Percentiles rank a stretch among this genome's conserved stretches.
Evolutionary conservation across 2,797 vertebrate species (phyloP).

Genomic region (Myotis daubentonii): DNA sequence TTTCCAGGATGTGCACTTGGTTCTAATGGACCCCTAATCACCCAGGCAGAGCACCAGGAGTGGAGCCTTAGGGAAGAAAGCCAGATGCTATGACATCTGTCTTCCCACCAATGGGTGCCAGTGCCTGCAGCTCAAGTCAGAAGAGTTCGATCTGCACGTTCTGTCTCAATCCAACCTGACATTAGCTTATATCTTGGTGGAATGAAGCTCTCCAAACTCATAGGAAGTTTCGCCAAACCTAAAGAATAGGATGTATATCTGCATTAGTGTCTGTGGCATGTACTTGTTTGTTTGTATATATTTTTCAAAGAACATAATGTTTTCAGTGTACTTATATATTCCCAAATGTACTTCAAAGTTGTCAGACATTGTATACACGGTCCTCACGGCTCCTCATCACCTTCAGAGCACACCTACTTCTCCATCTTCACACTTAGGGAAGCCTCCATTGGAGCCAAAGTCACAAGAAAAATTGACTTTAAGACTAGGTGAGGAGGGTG

Average conservation of each 20-base stretch:
- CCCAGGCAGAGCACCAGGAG: background rate
- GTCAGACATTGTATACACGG: background rate
- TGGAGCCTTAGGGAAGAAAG: background rate
- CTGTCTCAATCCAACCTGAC: conserved; percentile 35
- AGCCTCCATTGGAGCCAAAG: background rate
- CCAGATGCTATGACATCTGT: conserved; percentile 20
- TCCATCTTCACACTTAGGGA: background rate
- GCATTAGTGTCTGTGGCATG: background rate
- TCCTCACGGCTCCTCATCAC: background rate
- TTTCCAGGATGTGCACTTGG: conserved; percentile 57
- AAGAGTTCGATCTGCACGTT: conserved; percentile 46
- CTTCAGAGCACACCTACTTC: background rate
- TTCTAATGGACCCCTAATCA: conserved; percentile 60
- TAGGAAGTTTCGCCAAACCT: conserved; percentile 22
- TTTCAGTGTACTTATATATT: background rate
- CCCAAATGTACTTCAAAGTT: background rate
- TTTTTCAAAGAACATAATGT: conserved; percentile 44
- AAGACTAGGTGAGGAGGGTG: background rate
- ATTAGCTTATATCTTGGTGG: conserved; percentile 24
- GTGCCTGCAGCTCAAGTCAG: conserved; percentile 6
- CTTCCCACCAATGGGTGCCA: conserved; percentile 18
- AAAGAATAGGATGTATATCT: background rate
- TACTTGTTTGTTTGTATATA: conserved; percentile 59
- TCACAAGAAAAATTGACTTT: background rate
- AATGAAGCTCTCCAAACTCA: conserved; percentile 13